phyloP scores from a whole-genome alignment of 2,797 vertebrate species.

The Arctocebus calabarensis region DNA sequence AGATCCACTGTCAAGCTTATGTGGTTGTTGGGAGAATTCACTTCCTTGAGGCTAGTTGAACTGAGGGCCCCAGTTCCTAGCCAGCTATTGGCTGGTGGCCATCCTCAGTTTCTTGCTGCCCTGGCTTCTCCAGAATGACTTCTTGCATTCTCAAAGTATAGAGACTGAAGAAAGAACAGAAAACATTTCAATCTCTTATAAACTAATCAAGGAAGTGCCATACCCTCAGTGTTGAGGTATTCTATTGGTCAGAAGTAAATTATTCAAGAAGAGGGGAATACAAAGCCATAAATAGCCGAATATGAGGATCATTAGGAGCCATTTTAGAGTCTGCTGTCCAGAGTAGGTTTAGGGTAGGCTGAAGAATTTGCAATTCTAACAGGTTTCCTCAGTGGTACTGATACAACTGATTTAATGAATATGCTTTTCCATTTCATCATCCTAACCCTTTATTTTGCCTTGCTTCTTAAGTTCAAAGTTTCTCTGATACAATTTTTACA shows the following conservation, averaged over 20 bases:
- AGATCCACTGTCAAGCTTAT: background rate
- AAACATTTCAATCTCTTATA: background rate
- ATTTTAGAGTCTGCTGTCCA: background rate
- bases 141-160: background rate
- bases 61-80: background rate
- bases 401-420: background rate
- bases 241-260: constrained; percentile 29
- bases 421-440: background rate
- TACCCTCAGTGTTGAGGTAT: background rate
- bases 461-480: background rate
- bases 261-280: background rate
- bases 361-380: background rate
- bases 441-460: background rate
- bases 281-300: background rate
- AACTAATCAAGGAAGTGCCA: background rate
- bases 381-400: background rate
- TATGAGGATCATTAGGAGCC: background rate
- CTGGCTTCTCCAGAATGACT: background rate
- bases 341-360: background rate
- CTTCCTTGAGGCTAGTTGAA: background rate
- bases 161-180: background rate
- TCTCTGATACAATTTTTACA: constrained; percentile 1
- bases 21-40: background rate
- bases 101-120: background rate
- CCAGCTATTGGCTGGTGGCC: background rate